Base-by-base conservation (phyloP, 1,140 invertebrate genomes). In the Lethocerus indicus region DNA sequence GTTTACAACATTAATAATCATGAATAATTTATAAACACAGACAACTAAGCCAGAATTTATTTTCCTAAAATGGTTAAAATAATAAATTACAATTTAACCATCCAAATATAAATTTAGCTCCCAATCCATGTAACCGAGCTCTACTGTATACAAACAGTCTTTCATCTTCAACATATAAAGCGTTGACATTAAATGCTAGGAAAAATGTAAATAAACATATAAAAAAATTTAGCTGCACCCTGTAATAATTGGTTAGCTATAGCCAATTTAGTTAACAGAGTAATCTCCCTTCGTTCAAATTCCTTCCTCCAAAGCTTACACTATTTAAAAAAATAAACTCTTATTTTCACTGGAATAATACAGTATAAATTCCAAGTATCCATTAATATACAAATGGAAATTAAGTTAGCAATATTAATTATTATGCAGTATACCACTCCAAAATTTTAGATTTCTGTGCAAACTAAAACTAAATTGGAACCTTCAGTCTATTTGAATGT, bases 291-390 rank as follows among this genome's bases (percentile, higher is more conserved):
- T 43, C 16, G 28, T 43, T 27, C 42, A 50, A 39, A 50, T 32
- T 43, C 20, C 42, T 44, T 42, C n/a, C 18, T 42, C 21, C 42
- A 25, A 50, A 43, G 42, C 49, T 50, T 50, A 50, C 24, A 24
- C 49, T 50, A 50, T 50, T 50, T 50, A 50, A 39, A 50, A 50
- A 50, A 50, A 50, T 50, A 50, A 50, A 50, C 49, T 50, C 49
- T 50, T 36, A 40, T 40, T 50, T 32, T 42, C 21, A 37, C 32
- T 43, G 36, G 42, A 50, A 39, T 29, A 21, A 50, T 20, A 49
- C 28, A 50, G 29, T 36, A 37, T 39, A 18, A 40, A 28, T 28
- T 44, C 42, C 27, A 44, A 44, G 25, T 44, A 44, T 44, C 25
- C 23, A 44, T 28, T 28, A 7, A 16, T 16, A 44, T 28, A 27